These are phyloP conservation scores for Hystrix cristata DNA, from an alignment of 2,113 vertebrate genomes.

Conservation along the genomic window DNA sequence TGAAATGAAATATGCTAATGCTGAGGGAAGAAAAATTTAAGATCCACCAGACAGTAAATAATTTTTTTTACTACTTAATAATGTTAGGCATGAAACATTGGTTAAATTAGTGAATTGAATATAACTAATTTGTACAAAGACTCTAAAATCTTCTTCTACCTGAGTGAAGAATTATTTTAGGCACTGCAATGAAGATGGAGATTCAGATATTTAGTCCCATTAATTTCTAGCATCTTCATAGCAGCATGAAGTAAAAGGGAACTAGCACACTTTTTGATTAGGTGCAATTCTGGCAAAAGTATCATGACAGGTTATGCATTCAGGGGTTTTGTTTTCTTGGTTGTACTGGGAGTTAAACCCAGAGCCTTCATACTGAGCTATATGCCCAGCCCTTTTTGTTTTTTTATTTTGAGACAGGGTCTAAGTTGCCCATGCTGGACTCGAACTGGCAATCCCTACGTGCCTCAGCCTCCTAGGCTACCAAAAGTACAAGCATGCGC, in stretches of 20 bases:
- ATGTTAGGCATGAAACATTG: not conserved
- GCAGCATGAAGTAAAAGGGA: not conserved
- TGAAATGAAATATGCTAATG: not conserved
- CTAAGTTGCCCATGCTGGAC: not conserved
- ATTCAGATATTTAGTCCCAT: not conserved
- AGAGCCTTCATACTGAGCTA: not conserved
- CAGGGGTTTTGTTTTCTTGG: not conserved
- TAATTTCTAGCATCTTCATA: not conserved
- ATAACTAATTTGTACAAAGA: not conserved
- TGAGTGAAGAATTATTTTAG: not conserved
- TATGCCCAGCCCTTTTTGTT: not conserved
- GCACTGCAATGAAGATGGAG: not conserved
- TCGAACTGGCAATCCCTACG: not conserved
- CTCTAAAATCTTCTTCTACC: slow-evolving; percentile 1
- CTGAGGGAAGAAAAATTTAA: not conserved
- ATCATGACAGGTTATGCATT: not conserved
- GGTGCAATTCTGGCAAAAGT: not conserved
- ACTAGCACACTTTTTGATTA: not conserved
- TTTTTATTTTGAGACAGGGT: not conserved
- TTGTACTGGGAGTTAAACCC: not conserved
- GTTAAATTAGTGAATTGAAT: not conserved
- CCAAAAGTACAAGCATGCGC: not conserved
- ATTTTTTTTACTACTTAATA: not conserved
- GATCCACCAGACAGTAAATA: not conserved
- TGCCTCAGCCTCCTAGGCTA: not conserved